A percentile compares a stretch with the other conserved stretches of the same genome.
These are phyloP conservation scores for Melanotaenia nigrans DNA, from an alignment of 2,797 vertebrate genomes.

Conservation along the genomic window DNA sequence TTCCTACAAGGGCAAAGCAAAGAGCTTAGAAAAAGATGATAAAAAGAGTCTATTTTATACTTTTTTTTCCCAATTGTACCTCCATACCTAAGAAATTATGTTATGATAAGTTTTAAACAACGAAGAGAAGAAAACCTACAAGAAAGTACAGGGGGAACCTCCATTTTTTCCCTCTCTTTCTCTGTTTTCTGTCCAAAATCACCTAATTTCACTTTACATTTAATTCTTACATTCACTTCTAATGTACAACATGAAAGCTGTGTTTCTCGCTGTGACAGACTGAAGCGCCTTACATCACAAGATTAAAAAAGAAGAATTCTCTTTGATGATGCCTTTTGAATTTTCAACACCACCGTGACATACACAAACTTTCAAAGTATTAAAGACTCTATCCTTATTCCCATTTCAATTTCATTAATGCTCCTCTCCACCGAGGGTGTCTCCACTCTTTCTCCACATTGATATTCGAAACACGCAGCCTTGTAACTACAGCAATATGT, in stretches of 20 bases:
- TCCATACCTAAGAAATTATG: too few relatives aligned
- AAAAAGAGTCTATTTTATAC: too few relatives aligned
- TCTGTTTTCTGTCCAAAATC: neutral
- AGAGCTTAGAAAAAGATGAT: too few relatives aligned
- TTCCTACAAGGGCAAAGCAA: too few relatives aligned
- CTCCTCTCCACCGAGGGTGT: constrained; percentile 12
- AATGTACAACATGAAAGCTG: constrained; percentile 1
- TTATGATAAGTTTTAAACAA: neutral
- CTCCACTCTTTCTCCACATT: constrained; percentile 38
- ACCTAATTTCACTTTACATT: neutral
- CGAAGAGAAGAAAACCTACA: neutral
- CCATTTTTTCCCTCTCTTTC: too few relatives aligned
- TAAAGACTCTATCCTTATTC: constrained; percentile 4
- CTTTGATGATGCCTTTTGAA: constrained; percentile 21
- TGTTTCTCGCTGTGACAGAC: neutral
- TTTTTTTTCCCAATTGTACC: too few relatives aligned
- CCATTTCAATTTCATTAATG: constrained; percentile 9
- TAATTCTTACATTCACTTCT: neutral
- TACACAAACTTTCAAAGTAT: constrained; percentile 1
- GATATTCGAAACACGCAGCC: constrained; percentile 47
- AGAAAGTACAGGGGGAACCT: neutral
- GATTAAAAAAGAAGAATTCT: constrained; percentile 21
- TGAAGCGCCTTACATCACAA: constrained; percentile 11
- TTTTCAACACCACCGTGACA: constrained; percentile 4
- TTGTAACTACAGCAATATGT: constrained; percentile 56